Base-by-base conservation (phyloP, 2,113 vertebrate species). In the Otis tarda region DNA sequence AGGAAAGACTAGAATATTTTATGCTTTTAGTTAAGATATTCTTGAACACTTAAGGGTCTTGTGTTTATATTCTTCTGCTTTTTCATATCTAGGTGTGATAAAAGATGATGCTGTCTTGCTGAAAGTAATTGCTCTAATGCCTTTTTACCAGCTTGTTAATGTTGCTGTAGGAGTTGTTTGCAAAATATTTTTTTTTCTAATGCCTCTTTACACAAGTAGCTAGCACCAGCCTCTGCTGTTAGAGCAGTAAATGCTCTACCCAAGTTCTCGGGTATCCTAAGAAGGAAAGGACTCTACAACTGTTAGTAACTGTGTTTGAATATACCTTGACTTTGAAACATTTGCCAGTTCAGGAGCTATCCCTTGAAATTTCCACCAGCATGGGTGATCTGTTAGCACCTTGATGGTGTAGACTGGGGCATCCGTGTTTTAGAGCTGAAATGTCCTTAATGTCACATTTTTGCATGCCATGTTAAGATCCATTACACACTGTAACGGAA, bases 271-370 rank as follows among this genome's bases (percentile, higher is more conserved):
- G 56, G 73, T 89, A 49, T 67, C 25, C 39, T 68, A 71, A 50
- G 69, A 79, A 63, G 57, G 75, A 87, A 84, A 94, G 35, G 68
- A 63, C 41, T 77, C 43, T 90, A 18, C 65, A 75, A 16, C 27
- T 95, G 60, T 68, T 90, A 55, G 76, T 83, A 87, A 11, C 75
- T 90, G 5, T 76, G n/a, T 94, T 73, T 91, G 78, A 85, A 87
- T 23, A 52, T 83, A 49, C 67, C 35, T 83, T 89, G 43, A 33
- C 39, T 92, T 64, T 53, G 71, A 92, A 94, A 45, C 47, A 59
- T 67, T 81, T 43, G 49, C 64, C 64, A 31, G 4, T 94, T 87
- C 73, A 24, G 16, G 83, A 60, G 18, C 43, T 83, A 0, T 79
- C 91, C 59, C 92, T 75, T 82, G 74, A 80, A 93, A 78, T 83